phyloP scores from a whole-genome alignment of 2,888 invertebrate genomes.

The Eudemis profundana region DNA sequence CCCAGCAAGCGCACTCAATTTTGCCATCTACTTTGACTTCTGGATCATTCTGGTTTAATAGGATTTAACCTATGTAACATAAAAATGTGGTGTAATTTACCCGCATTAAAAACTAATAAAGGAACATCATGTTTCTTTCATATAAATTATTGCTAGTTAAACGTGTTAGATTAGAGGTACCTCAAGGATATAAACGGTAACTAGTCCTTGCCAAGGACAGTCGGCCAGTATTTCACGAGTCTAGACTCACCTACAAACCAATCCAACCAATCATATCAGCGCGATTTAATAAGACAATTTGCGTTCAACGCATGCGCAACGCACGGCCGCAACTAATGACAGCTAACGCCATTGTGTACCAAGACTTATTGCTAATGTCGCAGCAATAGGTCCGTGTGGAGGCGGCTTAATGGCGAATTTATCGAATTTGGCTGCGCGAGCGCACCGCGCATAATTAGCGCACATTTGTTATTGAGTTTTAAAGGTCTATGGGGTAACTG shows the following conservation, averaged over 20 bases:
- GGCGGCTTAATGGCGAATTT: constrained; percentile 63
- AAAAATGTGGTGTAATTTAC: too few relatives aligned
- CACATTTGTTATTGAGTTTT: constrained; percentile 66
- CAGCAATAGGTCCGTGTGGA: constrained; percentile 68
- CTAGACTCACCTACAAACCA: constrained; percentile 30
- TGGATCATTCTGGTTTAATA: too few relatives aligned
- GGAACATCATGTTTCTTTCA: too few relatives aligned
- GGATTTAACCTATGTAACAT: too few relatives aligned
- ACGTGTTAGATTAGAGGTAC: too few relatives aligned
- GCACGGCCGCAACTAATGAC: constrained; percentile 76
- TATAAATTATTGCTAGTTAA: too few relatives aligned
- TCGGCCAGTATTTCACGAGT: constrained; percentile 3
- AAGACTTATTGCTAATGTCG: constrained; percentile 70
- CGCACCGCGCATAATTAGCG: constrained; percentile 52
- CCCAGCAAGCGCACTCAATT: too few relatives aligned
- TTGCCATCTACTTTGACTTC: too few relatives aligned
- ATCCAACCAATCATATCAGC: constrained; percentile 29
- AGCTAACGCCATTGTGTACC: constrained; percentile 67
- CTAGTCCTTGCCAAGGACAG: constrained; percentile 12
- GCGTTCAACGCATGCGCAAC: constrained; percentile 67
- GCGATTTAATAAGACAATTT: constrained; percentile 75
- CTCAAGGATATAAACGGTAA: too few relatives aligned
- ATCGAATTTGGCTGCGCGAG: constrained; percentile 64
- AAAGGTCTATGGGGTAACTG: too few relatives aligned
- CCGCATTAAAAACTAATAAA: too few relatives aligned